Evolutionary conservation across 2,888 invertebrate genomes (phyloP).

Genomic region (Epirrhoe alternata): DNA sequence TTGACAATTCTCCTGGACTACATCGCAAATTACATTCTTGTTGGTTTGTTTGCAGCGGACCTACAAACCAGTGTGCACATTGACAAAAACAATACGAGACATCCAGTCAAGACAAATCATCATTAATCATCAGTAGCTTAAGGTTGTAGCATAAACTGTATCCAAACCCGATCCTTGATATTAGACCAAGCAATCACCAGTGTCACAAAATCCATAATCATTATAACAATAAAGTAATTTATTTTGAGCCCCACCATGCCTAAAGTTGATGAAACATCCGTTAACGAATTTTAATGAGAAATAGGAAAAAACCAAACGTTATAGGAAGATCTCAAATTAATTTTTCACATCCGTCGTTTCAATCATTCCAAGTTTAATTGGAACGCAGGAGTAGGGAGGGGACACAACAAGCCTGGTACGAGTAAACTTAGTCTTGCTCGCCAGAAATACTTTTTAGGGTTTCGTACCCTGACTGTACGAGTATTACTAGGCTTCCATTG

Average conservation of each 20-base stretch:
- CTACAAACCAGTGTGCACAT: not conserved
- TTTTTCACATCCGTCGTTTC: conserved; percentile 59
- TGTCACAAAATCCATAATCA: conserved; percentile 4
- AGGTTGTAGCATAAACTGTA: not conserved
- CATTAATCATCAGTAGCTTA: not conserved
- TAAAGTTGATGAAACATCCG: conserved; percentile 25
- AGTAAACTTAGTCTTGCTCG: conserved; percentile 15
- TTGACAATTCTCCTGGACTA: conserved; percentile 21
- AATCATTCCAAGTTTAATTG: conserved; percentile 63
- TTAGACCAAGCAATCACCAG: not conserved
- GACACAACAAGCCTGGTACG: conserved; percentile 12
- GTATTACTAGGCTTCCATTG: not conserved
- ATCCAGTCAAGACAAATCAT: not conserved
- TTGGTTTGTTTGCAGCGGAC: not conserved
- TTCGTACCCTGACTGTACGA: not conserved
- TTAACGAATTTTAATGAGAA: conserved; percentile 39
- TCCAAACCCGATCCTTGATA: not conserved
- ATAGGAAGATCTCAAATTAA: conserved; percentile 45
- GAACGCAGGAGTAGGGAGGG: conserved; percentile 49
- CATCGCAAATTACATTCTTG: conserved; percentile 3
- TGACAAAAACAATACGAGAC: not conserved
- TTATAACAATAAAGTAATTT: conserved; percentile 32
- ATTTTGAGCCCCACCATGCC: conserved; percentile 26
- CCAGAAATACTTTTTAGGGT: not conserved
- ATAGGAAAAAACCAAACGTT: conserved; percentile 33